These are phyloP conservation scores for Temnothorax unifasciatus DNA, from an alignment of 2,888 invertebrate genomes.

Conservation along the genomic window DNA sequence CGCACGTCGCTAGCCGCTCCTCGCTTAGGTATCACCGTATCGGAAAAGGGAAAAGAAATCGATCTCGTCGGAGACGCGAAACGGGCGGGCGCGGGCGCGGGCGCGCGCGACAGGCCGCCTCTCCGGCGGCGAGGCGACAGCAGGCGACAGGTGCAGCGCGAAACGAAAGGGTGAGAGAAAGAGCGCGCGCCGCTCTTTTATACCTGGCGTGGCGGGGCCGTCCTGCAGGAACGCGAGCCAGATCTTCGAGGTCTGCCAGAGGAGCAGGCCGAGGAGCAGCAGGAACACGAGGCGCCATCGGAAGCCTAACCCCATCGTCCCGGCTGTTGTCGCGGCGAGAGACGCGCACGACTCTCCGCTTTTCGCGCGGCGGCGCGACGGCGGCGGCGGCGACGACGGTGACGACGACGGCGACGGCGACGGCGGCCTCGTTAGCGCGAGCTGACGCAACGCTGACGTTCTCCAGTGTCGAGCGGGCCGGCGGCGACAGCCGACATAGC, in stretches of 20 bases:
- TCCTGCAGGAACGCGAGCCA: conserved; percentile 62
- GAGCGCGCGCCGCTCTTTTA: neutral
- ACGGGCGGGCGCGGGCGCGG: neutral
- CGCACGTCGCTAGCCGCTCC: too few species aligned
- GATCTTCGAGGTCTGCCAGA: conserved; percentile 71
- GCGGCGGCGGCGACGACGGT: neutral
- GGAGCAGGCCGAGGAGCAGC: conserved; percentile 65
- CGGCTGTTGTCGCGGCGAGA: conserved; percentile 9
- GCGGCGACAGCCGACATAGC: conserved; percentile 1
- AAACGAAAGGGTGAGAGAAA: neutral
- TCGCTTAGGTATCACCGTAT: too few species aligned
- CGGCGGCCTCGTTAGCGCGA: conserved; percentile 18
- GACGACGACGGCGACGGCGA: neutral
- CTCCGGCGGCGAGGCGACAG: neutral
- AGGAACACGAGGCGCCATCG: conserved; percentile 73
- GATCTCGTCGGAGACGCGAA: neutral
- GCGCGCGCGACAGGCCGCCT: neutral
- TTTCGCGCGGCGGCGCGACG: conserved; percentile 6
- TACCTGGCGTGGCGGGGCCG: conserved; percentile 67
- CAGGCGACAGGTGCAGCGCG: neutral
- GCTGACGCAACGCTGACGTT: conserved; percentile 42
- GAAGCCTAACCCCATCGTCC: conserved; percentile 78
- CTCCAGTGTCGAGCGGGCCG: neutral
- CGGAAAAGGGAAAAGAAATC: neutral
- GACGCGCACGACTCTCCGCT: conserved; percentile 30